phyloP scores from a whole-genome alignment of 2,113 vertebrate species.

The Paracanthobrama guichenoti region DNA sequence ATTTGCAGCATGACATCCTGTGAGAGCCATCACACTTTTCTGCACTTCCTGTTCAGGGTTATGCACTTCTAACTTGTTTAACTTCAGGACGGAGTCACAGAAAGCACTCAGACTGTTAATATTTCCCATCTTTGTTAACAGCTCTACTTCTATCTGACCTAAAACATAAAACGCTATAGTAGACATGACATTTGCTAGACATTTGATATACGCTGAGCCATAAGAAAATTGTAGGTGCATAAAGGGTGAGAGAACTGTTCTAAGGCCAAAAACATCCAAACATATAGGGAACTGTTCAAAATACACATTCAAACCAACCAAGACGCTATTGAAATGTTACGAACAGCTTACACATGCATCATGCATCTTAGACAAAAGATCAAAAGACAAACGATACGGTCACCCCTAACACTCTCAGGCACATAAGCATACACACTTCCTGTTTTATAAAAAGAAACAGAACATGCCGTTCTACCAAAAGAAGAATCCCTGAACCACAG shows the following conservation, averaged over 20 bases:
- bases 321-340: neutral
- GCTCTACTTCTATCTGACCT: neutral
- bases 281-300: neutral
- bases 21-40: conserved; percentile 25
- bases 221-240: neutral
- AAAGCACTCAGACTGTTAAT: neutral
- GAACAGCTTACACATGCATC: neutral
- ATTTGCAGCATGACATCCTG: conserved; percentile 52
- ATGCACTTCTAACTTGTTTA: conserved; percentile 22
- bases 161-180: neutral
- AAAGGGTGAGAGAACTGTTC: neutral
- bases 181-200: neutral
- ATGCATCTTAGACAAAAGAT: neutral
- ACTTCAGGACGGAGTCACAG: neutral
- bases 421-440: neutral
- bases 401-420: neutral
- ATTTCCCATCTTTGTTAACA: neutral
- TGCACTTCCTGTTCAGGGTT: conserved; percentile 49
- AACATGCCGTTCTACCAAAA: conserved; percentile 35
- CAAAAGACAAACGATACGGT: neutral
- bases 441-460: conserved; percentile 16
- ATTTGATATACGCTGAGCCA: neutral
- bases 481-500: neutral
- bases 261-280: neutral
- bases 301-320: neutral